Conservation (phyloP, 2,113 vertebrate genomes). For the Dunckerocampus dactyliophorus region DNA sequence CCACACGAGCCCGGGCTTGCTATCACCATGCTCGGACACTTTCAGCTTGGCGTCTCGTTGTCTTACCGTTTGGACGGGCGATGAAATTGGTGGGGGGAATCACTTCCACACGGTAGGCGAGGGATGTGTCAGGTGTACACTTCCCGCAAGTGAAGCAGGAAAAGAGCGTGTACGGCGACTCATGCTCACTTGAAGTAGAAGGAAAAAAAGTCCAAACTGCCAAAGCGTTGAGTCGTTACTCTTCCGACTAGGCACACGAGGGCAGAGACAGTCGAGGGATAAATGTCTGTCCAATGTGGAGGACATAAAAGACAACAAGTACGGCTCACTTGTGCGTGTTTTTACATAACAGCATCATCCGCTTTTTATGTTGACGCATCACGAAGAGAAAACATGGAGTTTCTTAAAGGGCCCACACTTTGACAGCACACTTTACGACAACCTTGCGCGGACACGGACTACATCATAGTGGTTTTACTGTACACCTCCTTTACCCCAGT, state of each 20-base stretch:
- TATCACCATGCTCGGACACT: slow-evolving; percentile 40
- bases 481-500: too few species aligned
- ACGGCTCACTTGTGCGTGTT: slow-evolving; percentile 64
- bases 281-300: not conserved
- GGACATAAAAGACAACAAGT: slow-evolving; percentile 36
- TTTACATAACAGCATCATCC: slow-evolving; percentile 81
- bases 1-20: slow-evolving; percentile 10
- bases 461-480: not conserved
- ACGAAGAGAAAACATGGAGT: slow-evolving; percentile 79
- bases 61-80: slow-evolving; percentile 31
- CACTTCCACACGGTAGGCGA: slow-evolving; percentile 24
- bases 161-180: slow-evolving; percentile 48
- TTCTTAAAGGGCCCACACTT: slow-evolving; percentile 78
- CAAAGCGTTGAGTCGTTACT: slow-evolving; percentile 9
- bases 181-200: slow-evolving; percentile 52
- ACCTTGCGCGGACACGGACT: slow-evolving; percentile 21
- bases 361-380: slow-evolving; percentile 78
- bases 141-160: slow-evolving; percentile 55
- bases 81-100: not conserved
- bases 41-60: slow-evolving; percentile 37
- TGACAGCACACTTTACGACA: slow-evolving; percentile 45
- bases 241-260: not conserved
- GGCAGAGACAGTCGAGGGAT: not conserved
- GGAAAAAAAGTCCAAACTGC: slow-evolving; percentile 39
- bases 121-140: slow-evolving; percentile 64